A percentile compares a stretch with the other conserved stretches of the same genome.
Conservation (phyloP, 35 echinoderm and acorn worm genomes). For the Strongylocentrotus purpuratus region DNA sequence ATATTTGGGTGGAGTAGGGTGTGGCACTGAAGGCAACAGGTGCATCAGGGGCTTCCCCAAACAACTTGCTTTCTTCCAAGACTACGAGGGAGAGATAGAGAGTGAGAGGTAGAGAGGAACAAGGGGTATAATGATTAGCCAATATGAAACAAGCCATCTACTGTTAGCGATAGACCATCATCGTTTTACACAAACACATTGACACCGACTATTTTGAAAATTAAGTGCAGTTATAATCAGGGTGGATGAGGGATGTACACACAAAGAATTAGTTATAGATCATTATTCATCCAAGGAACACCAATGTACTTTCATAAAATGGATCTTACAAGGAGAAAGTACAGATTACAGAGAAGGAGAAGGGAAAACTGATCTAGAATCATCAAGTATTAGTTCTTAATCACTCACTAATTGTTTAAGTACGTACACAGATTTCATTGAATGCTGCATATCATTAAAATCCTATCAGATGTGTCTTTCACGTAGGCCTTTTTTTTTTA, state of each 20-base stretch:
- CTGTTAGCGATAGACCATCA: neutral
- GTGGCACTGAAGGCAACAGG: neutral
- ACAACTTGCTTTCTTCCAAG: neutral
- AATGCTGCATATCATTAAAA: too few species aligned
- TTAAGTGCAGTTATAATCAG: neutral
- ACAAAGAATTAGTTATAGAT: neutral
- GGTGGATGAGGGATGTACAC: neutral
- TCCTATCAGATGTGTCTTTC: too few species aligned
- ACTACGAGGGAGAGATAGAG: neutral
- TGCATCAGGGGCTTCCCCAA: neutral
- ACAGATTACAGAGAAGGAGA: too few species aligned
- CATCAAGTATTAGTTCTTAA: too few species aligned
- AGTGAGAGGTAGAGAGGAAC: neutral
- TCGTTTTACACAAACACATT: neutral
- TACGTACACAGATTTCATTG: too few species aligned
- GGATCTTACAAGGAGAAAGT: neutral
- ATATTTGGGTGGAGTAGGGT: conserved; percentile 26
- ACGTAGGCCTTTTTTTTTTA: too few species aligned
- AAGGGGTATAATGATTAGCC: neutral
- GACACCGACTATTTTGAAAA: neutral
- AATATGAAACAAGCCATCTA: conserved; percentile 6
- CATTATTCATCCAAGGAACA: neutral
- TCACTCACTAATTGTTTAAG: too few species aligned
- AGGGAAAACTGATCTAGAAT: too few species aligned
- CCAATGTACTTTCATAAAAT: neutral